Percentiles rank a stretch among this genome's conserved stretches.
Conservation (phyloP, 2,113 vertebrate genomes). For the Telmatochromis sp. region DNA sequence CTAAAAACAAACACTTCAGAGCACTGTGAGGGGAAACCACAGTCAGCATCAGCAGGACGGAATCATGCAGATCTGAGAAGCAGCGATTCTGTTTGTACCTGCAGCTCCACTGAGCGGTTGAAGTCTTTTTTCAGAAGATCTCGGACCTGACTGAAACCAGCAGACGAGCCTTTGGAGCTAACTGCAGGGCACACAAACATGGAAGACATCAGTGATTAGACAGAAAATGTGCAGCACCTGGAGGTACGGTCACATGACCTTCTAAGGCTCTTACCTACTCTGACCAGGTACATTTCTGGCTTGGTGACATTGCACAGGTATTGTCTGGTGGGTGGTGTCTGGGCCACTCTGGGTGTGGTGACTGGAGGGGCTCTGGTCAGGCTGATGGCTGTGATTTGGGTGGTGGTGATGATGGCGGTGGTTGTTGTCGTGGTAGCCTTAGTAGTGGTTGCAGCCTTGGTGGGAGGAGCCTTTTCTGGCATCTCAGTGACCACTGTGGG, state of each 20-base stretch:
- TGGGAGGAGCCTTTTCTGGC: background rate
- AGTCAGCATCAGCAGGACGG: background rate
- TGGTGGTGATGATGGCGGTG: slow-evolving; percentile 15
- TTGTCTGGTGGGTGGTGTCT: slow-evolving; percentile 49
- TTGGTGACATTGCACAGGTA: slow-evolving; percentile 71
- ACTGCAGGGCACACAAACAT: slow-evolving; percentile 41
- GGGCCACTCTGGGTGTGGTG: slow-evolving; percentile 54
- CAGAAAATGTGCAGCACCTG: background rate
- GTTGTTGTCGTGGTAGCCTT: background rate
- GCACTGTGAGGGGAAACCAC: background rate
- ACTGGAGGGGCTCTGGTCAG: slow-evolving; percentile 51
- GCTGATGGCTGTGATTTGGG: slow-evolving; percentile 42
- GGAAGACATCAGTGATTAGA: background rate
- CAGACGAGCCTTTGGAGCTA: slow-evolving; percentile 56
- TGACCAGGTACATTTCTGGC: slow-evolving; percentile 72
- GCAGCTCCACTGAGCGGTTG: slow-evolving; percentile 73
- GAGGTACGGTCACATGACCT: background rate
- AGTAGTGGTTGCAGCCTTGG: background rate
- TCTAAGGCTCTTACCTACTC: slow-evolving; percentile 62
- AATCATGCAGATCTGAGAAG: background rate
- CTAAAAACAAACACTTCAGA: background rate
- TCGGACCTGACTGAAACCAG: slow-evolving; percentile 62
- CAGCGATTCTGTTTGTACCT: slow-evolving; percentile 43
- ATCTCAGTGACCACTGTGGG: slow-evolving; percentile 13
- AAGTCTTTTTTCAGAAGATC: slow-evolving; percentile 71